A percentile compares a stretch with the other conserved stretches of the same genome.
These are phyloP conservation scores for Ophonus ardosiacus DNA, from an alignment of 2,888 invertebrate genomes.

Conservation along the genomic window DNA sequence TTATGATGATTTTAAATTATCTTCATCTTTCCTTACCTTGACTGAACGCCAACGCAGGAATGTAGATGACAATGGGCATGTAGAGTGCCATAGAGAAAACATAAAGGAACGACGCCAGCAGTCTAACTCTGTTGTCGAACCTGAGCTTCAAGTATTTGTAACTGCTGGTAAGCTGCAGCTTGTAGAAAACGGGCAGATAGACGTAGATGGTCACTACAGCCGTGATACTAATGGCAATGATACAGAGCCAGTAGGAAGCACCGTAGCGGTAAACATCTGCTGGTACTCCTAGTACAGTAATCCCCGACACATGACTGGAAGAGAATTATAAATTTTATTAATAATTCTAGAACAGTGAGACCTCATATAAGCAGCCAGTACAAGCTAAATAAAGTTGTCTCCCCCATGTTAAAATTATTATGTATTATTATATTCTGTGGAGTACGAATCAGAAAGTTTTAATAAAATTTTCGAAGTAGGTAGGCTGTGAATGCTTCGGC, in stretches of 20 bases:
- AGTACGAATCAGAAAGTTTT: too few relatives aligned
- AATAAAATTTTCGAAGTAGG: too few relatives aligned
- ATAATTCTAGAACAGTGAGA: neutral
- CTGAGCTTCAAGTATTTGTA: conserved; percentile 81
- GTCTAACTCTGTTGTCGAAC: conserved; percentile 78
- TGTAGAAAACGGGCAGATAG: conserved; percentile 81
- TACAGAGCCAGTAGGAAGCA: conserved; percentile 79
- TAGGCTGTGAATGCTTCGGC: too few relatives aligned
- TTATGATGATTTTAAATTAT: too few relatives aligned
- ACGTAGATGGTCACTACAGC: conserved; percentile 65
- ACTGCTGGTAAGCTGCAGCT: conserved; percentile 81
- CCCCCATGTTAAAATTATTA: too few relatives aligned
- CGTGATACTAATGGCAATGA: conserved; percentile 73
- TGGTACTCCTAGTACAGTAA: conserved; percentile 84
- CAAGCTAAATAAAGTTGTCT: too few relatives aligned
- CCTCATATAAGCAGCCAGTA: too few relatives aligned
- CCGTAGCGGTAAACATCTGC: conserved; percentile 70
- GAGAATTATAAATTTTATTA: neutral
- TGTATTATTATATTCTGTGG: too few relatives aligned
- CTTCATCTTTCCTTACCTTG: conserved; percentile 70
- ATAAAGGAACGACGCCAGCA: conserved; percentile 77
- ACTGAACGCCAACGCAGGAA: conserved; percentile 81
- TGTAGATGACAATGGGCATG: conserved; percentile 82
- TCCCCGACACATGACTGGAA: conserved; percentile 85
- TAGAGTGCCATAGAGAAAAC: conserved; percentile 74